Conservation (phyloP, 2,113 vertebrate genomes). For the Alosa alosa region DNA sequence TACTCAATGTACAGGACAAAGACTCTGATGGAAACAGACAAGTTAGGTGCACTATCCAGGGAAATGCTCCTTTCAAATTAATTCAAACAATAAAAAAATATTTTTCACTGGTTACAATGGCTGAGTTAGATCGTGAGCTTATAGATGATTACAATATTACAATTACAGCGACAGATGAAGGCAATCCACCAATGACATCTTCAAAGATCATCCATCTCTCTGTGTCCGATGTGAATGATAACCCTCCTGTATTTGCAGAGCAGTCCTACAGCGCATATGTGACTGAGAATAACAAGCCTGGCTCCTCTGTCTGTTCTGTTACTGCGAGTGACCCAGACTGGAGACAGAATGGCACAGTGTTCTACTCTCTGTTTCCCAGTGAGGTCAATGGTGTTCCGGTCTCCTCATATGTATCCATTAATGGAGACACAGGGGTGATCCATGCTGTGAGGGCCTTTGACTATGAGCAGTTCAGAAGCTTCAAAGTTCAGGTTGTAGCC, state of each 20-base stretch:
- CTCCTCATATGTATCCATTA: slow-evolving; percentile 32
- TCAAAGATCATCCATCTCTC: slow-evolving; percentile 47
- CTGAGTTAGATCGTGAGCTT: slow-evolving; percentile 24
- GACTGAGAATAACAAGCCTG: slow-evolving; percentile 61
- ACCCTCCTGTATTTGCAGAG: slow-evolving; percentile 48
- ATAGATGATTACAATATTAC: slow-evolving; percentile 43
- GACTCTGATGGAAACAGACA: slow-evolving; percentile 36
- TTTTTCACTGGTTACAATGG: slow-evolving; percentile 24
- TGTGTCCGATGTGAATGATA: slow-evolving; percentile 40
- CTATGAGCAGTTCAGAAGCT: slow-evolving; percentile 35
- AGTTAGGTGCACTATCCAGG: slow-evolving; percentile 33
- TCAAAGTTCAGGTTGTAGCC: slow-evolving; percentile 32
- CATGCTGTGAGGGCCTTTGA: slow-evolving; percentile 36
- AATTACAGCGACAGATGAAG: slow-evolving; percentile 42
- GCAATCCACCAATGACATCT: slow-evolving; percentile 49
- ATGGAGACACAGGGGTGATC: slow-evolving; percentile 38
- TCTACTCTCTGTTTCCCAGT: slow-evolving; percentile 30
- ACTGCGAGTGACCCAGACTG: slow-evolving; percentile 37
- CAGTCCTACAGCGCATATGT: slow-evolving; percentile 53
- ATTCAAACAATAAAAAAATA: slow-evolving; percentile 50
- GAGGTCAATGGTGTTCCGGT: slow-evolving; percentile 28
- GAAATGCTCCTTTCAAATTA: slow-evolving; percentile 60
- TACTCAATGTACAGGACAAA: slow-evolving; percentile 31
- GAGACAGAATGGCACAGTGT: slow-evolving; percentile 31
- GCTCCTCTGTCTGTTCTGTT: slow-evolving; percentile 57